Evolutionary conservation across 2,113 vertebrate genomes (phyloP), one percentile per base, ranked within the genome.

Genomic region (Myotis brandtii): DNA sequence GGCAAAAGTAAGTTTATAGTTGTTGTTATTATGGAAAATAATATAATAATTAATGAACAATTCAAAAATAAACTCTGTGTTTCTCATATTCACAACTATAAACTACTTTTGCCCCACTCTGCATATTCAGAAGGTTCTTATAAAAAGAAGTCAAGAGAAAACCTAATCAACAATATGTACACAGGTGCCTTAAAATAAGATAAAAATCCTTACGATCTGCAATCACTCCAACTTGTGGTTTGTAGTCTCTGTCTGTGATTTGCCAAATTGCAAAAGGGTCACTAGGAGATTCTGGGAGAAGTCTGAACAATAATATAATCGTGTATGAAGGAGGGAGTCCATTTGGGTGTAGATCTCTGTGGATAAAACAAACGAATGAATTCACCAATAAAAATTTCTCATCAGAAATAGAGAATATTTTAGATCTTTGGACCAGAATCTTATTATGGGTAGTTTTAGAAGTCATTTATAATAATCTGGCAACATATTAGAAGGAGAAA

Each of bases 181-280:
- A n/a, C 21, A 40, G 80, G 21, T 69, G 77, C 11, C 56, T 84
- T 93, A 66, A 95, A 34, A 94, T 67, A 82, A 95, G 87, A n/a
- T 46, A 96, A 84, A 96, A 96, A 81, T 98, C 95, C 98, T 99
- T 98, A 99, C 99, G 98, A 96, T 99, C 99, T 34, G 99, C 97
- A 59, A 99, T 99, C 95, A 99, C 97, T 90, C 99, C 99, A 54
- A 99, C 99, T 99, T 99, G 99, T 0, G 99, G 99, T 92, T 99
- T 99, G 97, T 99, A 98, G 96, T 99, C 99, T 95, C 98, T 98
- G 98, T 98, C 99, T 23, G 99, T 99, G 94, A 99, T 99, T 98
- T 99, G 99, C 99, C 99, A 99, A 96, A 99, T 98, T 97, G 99
- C 99, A 95, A 99, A 99, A 94, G 99, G 98, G 46, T 99, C 98